Evolutionary conservation across 1,140 invertebrate genomes (phyloP), one percentile per base, ranked within the genome.

Genomic region (Eumeta japonica): DNA sequence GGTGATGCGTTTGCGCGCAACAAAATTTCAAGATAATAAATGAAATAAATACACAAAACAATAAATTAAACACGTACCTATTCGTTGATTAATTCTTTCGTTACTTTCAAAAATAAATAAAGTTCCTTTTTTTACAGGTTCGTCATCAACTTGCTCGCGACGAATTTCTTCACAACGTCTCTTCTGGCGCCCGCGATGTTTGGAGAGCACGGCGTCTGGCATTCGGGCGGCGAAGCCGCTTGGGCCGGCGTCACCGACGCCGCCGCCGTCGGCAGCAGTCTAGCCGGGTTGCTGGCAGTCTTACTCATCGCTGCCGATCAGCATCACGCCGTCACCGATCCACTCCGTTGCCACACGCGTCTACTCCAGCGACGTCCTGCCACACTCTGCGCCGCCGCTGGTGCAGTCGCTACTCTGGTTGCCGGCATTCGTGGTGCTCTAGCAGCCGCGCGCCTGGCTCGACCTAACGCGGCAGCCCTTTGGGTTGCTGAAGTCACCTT

Each of bases 271-370:
- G 62, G 61, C 10, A 72, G 62, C 52, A 64, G 66, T 37, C 43
- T 73, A 39, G 60, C 63, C 0, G 64, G 66, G 0, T 43, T 73
- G 2, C 76, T 90, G 13, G 86, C 86, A 1, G 83, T 92, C 3
- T 78, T 91, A 5, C 78, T 93, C 7, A 90, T 94, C 20, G 87
- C 88, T 1, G 70, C 91, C 2, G 91, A 94, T 56, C 87, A 92
- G 52, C 92, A 91, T 64, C 86, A 88, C 45, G 91, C 90, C 1
- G 89, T 94, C 17, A 87, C 89, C 3, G 87, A 90, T 59, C 90
- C 90, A 0, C 75, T 93, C 14, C 82, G 88, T n/a, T 92, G 93
- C 61, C 85, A 88, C 43, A 82, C 83, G 10, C 81, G 85, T 17
- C 80, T 94, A 39, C 83, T 89, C 50, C 84, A 88, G 49, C 68